Evolutionary conservation across 30 jellyfish, hydroid and myxozoan species (phyloP), one percentile per base, ranked within the genome.

Genomic region (Calvadosia cruxmelitensis): DNA sequence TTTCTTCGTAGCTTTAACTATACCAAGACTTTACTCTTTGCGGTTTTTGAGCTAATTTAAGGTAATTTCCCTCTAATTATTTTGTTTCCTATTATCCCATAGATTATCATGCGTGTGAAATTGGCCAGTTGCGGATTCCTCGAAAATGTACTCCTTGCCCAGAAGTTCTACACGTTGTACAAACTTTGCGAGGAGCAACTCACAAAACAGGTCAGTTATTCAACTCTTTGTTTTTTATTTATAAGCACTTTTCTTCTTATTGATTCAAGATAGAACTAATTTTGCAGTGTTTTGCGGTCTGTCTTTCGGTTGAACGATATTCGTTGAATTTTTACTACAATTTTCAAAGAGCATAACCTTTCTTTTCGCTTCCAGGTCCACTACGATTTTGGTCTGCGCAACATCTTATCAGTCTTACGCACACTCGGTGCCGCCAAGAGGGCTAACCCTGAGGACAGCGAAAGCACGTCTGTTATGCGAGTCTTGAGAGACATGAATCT

Each of bases 391-490:
- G 97, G 97, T 53, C 79, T 87, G 70, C 53, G 97, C 30, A 87
- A 87, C 73, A 87, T 87, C 29, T 66, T 87, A n/a, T 87, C 97
- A 0, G 97, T 87, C 0, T 71, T 87, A 42, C 93, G 97, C 34
- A 87, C 97, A 35, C 89, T 87, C 50, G 97, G 97, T 2, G 94
- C 94, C 3, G 69, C 72, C 80, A 87, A 87, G 50, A 65, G 97
- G 66, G 93, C 85, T 25, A 87, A 81, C 49, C 97, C 97, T 1
- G 74, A 76, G 15, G 97, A 87, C 93, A 87, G 97, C 76, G 97
- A 87, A 72, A 87, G 97, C 78, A 87, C 94, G 26, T 80, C 97
- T 23, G 97, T 87, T 27, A 87, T 87, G 97, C 75, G 97, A 66
- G 93, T 87, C 13, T 49, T 87, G 77, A 84, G 97, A 48, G 94